Conservation (phyloP, 2,113 vertebrate species). For the Pyxicephalus adspersus region DNA sequence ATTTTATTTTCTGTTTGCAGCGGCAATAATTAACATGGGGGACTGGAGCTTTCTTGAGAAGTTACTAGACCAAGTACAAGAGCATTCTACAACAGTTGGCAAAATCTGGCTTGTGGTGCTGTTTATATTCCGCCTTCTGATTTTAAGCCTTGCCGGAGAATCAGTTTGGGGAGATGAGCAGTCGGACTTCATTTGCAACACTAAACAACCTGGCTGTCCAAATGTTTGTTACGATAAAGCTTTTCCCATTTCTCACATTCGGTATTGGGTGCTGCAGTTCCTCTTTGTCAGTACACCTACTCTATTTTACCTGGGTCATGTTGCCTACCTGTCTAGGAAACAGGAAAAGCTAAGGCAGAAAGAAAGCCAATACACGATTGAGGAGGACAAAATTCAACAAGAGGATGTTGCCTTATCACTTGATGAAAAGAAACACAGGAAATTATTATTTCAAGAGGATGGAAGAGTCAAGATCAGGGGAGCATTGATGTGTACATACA, state of each 20-base stretch:
- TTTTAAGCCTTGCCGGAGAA: constrained; percentile 87
- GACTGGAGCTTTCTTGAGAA: constrained; percentile 96
- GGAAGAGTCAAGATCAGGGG: constrained; percentile 76
- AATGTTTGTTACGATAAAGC: constrained; percentile 91
- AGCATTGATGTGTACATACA: constrained; percentile 82
- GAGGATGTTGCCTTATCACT: constrained; percentile 60
- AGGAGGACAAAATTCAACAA: constrained; percentile 64
- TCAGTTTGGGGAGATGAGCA: constrained; percentile 97
- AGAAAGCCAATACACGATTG: constrained; percentile 68
- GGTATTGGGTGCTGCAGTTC: constrained; percentile 96
- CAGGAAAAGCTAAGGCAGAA: constrained; percentile 70
- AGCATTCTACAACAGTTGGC: constrained; percentile 87
- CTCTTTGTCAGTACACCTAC: constrained; percentile 95
- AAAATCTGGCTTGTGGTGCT: constrained; percentile 94
- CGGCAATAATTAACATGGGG: constrained; percentile 72
- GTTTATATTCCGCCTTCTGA: constrained; percentile 95
- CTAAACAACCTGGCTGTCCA: constrained; percentile 87
- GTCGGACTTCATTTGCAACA: constrained; percentile 90
- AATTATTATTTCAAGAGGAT: constrained; percentile 67
- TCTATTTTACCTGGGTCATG: constrained; percentile 90
- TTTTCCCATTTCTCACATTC: constrained; percentile 96
- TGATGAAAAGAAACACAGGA: constrained; percentile 73
- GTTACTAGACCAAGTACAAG: constrained; percentile 92
- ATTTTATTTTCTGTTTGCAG: not conserved
- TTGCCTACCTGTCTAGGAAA: constrained; percentile 75